Evolutionary conservation across 2,113 vertebrate species (phyloP).

Genomic region (Mixornis gularis): DNA sequence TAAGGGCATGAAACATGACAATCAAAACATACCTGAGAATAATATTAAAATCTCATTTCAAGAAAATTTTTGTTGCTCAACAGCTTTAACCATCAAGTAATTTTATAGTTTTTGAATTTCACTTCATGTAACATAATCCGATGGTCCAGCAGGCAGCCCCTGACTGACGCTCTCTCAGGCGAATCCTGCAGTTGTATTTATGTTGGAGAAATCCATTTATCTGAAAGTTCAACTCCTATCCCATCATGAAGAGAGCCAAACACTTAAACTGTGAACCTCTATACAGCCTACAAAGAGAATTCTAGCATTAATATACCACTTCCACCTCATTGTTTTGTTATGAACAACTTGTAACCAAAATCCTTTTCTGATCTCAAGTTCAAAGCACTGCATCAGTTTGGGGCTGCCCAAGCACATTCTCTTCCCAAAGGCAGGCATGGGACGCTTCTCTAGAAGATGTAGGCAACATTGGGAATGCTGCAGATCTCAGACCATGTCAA

Average conservation of each 20-base stretch:
- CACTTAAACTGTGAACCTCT: not conserved
- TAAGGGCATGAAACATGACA: not conserved
- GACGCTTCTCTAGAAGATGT: not conserved
- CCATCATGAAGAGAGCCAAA: not conserved
- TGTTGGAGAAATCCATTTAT: not conserved
- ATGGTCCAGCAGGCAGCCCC: not conserved
- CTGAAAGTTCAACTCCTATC: not conserved
- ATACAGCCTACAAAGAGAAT: not conserved
- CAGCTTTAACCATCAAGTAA: not conserved
- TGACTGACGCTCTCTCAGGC: not conserved
- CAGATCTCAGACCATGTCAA: not conserved
- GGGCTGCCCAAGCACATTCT: not conserved
- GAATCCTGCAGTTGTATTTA: not conserved
- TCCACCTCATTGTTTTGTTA: not conserved
- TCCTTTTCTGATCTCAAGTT: not conserved
- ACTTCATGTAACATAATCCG: not conserved
- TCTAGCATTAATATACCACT: not conserved
- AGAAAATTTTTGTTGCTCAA: not conserved
- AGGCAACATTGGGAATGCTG: not conserved
- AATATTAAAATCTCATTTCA: not conserved
- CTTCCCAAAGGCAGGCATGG: not conserved
- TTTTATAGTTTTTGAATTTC: not conserved
- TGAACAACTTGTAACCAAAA: not conserved
- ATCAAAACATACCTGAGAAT: not conserved
- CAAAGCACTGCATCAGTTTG: accelerated